Evolutionary conservation across 1,140 invertebrate species (phyloP).

Genomic region (Drosophila setifemur): DNA sequence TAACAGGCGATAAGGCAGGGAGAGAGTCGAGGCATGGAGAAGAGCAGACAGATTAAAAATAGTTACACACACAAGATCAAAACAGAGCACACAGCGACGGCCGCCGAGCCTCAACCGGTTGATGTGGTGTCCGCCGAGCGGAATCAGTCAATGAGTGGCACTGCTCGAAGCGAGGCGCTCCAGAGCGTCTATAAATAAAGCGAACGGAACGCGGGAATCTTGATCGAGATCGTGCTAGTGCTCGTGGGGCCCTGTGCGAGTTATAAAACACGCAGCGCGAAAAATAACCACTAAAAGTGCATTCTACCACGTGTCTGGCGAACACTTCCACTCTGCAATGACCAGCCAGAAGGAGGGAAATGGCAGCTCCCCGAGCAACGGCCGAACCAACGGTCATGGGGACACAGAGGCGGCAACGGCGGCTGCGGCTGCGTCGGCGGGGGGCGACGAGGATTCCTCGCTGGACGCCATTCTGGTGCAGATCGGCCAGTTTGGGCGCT

Average conservation of each 20-base stretch:
- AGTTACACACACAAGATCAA: conserved; percentile 1
- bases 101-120: not conserved
- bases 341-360: conserved; percentile 12
- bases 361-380: not conserved
- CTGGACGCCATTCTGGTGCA: conserved; percentile 71
- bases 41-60: conserved; percentile 39
- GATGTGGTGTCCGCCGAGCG: not conserved
- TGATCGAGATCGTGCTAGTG: conserved; percentile 15
- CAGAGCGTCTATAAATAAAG: conserved; percentile 13
- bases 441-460: conserved; percentile 46
- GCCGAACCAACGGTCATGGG: conserved; percentile 4
- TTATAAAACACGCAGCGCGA: conserved; percentile 47
- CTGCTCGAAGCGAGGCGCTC: conserved; percentile 44
- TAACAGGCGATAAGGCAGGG: conserved; percentile 15
- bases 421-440: not conserved
- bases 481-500: conserved; percentile 84
- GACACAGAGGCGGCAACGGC: conserved; percentile 12
- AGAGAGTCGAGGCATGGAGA: not conserved
- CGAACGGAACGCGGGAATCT: not conserved
- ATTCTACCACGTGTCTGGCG: conserved; percentile 48
- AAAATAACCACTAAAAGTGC: conserved; percentile 48
- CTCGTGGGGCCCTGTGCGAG: conserved; percentile 11
- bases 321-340: not conserved
- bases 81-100: not conserved
- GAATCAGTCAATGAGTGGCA: conserved; percentile 44